Evolutionary conservation across 2,888 invertebrate species (phyloP).

Genomic region (Athetis lepigone): DNA sequence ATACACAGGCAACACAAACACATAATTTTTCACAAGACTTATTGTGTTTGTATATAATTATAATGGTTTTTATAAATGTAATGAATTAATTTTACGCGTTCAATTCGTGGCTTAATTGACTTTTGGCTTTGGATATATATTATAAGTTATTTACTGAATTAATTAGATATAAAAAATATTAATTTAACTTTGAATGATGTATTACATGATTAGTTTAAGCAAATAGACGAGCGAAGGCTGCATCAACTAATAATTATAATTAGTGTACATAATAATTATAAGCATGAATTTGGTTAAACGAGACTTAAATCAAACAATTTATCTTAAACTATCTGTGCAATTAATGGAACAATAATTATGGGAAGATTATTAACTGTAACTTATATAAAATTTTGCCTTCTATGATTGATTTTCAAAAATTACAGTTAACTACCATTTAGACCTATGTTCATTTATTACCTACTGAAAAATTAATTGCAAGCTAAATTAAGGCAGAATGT

Average conservation of each 20-base stretch:
- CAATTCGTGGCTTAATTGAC: conserved; percentile 54
- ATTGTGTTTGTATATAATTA: conserved; percentile 71
- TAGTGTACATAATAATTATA: not conserved
- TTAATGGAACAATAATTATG: too few relatives aligned
- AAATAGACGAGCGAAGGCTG: conserved; percentile 38
- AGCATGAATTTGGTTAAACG: conserved; percentile 17
- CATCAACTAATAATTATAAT: conserved; percentile 34
- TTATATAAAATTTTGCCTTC: too few relatives aligned
- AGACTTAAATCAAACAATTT: conserved; percentile 9
- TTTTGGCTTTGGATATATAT: conserved; percentile 33
- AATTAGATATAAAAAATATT: conserved; percentile 41
- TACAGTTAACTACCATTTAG: too few relatives aligned
- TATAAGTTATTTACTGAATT: conserved; percentile 13
- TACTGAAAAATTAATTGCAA: too few relatives aligned
- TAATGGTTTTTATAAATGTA: conserved; percentile 70
- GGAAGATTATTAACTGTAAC: too few relatives aligned
- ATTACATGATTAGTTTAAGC: conserved; percentile 35
- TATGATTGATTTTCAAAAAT: conserved; percentile 23
- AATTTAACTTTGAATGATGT: conserved; percentile 31
- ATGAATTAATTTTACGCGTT: conserved; percentile 66
- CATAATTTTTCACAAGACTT: conserved; percentile 72
- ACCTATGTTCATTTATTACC: too few relatives aligned
- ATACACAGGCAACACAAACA: conserved; percentile 67
- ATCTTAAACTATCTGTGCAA: not conserved
- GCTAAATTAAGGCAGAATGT: too few relatives aligned